phyloP scores from a whole-genome alignment of 2,888 invertebrate species.

The Opisthograptis luteolata region DNA sequence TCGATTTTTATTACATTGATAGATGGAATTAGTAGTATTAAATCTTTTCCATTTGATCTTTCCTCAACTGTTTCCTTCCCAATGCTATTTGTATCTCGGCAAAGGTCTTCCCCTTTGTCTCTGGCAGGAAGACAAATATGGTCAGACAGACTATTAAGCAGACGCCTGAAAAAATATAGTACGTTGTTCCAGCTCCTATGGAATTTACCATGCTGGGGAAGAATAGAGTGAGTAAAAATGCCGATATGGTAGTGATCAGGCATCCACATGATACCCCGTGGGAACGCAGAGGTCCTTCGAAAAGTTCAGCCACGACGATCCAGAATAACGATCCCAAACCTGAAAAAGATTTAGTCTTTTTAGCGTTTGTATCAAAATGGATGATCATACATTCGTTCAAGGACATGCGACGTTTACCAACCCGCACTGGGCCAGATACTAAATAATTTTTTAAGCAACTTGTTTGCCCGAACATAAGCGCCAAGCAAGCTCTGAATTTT shows the following conservation, averaged over 20 bases:
- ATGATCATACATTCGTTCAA: too few relatives aligned
- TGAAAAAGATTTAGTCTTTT: slow-evolving; percentile 24
- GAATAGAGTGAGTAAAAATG: slow-evolving; percentile 5
- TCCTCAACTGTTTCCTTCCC: slow-evolving; percentile 1
- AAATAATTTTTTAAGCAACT: too few relatives aligned
- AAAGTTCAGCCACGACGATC: slow-evolving; percentile 47
- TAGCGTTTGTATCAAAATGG: too few relatives aligned
- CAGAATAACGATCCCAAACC: slow-evolving; percentile 52
- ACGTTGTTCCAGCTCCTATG: slow-evolving; percentile 13
- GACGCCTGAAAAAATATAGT: slow-evolving; percentile 14
- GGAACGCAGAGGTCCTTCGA: slow-evolving; percentile 46
- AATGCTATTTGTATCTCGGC: slow-evolving; percentile 5
- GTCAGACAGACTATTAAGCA: slow-evolving; percentile 1
- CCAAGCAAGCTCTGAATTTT: too few relatives aligned
- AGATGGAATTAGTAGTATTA: too few relatives aligned
- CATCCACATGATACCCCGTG: slow-evolving; percentile 18
- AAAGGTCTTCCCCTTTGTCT: slow-evolving; percentile 5
- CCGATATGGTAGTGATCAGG: background rate
- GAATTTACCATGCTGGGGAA: slow-evolving; percentile 14
- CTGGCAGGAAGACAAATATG: slow-evolving; percentile 13
- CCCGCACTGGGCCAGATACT: too few relatives aligned
- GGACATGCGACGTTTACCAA: too few relatives aligned
- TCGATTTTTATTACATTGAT: too few relatives aligned
- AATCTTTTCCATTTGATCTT: background rate
- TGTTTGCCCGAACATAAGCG: too few relatives aligned